Evolutionary conservation across 2,113 vertebrate species (phyloP), one percentile per base, ranked within the genome.

Genomic region (Cichladusa arquata): DNA sequence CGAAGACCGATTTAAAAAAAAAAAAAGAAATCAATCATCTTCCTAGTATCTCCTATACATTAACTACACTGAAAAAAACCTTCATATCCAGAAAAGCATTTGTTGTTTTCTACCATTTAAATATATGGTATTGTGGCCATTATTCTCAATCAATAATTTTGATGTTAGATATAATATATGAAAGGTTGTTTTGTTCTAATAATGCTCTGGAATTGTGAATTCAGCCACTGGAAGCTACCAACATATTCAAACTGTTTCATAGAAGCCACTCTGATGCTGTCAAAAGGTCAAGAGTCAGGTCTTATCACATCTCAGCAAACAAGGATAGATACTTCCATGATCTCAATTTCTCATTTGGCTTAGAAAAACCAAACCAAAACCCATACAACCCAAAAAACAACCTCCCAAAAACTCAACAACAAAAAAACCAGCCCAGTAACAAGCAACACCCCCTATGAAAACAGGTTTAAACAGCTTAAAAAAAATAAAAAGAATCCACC

Each of bases 371-470:
- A 54, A 77, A 40, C 5, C 11, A 76, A 77, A 54, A 12, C 2
- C 11, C 14, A n/a, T 14, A 67, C 7, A 57, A 65, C 10, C 20
- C 19, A 45, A 12, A 45, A 69, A 58, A 34, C 19, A 51, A 58
- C 2, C 4, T 47, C 31, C 7, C 23, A 29, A 18, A 53, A 85
- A 22, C 57, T 25, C 31, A 48, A 34, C 6, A 54, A 42, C 20
- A 58, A 31, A 38, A 14, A 17, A 36, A 18, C 0, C 25, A 51
- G 53, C 8, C 6, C 33, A 77, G 7, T 45, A 45, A 45, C 19
- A 44, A 44, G 22, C 23, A 60, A 57, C 2, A 17, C 0, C 1
- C 5, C 2, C 14, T 29, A 47, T 2, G 25, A 80, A 67, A 40
- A 4, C 16, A 28, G 15, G 15, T 22, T 72, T 71, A 60, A 90